Evolutionary conservation across 2,888 invertebrate species (phyloP).

Genomic region (Limenitis camilla): DNA sequence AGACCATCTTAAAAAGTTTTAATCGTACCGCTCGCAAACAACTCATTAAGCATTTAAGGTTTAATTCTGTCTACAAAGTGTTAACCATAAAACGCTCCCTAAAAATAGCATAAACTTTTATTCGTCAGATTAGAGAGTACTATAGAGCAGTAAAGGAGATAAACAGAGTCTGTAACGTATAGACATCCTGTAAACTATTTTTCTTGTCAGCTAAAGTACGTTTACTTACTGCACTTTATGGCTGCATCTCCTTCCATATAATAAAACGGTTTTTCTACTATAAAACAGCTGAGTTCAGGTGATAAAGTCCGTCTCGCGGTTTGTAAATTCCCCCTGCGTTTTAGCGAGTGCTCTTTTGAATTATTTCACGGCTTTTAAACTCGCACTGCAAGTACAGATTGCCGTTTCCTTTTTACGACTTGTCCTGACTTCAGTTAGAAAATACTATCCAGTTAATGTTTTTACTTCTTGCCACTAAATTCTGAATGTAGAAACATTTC

Average conservation of each 20-base stretch:
- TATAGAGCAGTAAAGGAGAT: slow-evolving; percentile 61
- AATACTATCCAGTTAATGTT: slow-evolving; percentile 8
- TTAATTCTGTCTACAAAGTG: slow-evolving; percentile 63
- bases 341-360: slow-evolving; percentile 64
- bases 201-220: slow-evolving; percentile 68
- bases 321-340: slow-evolving; percentile 57
- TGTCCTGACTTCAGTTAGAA: slow-evolving; percentile 24
- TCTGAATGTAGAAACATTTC: background rate
- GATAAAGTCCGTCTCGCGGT: slow-evolving; percentile 58
- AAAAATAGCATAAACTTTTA: slow-evolving; percentile 69
- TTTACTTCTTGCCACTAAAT: background rate
- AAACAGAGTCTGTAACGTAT: slow-evolving; percentile 52
- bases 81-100: slow-evolving; percentile 58
- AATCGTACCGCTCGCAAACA: slow-evolving; percentile 54
- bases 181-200: slow-evolving; percentile 67
- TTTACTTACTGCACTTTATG: slow-evolving; percentile 54
- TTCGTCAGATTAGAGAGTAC: slow-evolving; percentile 61
- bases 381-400: slow-evolving; percentile 45
- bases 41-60: slow-evolving; percentile 51
- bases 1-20: slow-evolving; percentile 60
- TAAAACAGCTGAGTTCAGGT: slow-evolving; percentile 53
- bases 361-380: slow-evolving; percentile 65
- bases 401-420: slow-evolving; percentile 46
- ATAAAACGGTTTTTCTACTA: slow-evolving; percentile 22
- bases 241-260: slow-evolving; percentile 18